Percentiles rank a stretch among this genome's conserved stretches.
Evolutionary conservation across 2,888 invertebrate genomes (phyloP).

Genomic region (Arrhopalites spinosus): DNA sequence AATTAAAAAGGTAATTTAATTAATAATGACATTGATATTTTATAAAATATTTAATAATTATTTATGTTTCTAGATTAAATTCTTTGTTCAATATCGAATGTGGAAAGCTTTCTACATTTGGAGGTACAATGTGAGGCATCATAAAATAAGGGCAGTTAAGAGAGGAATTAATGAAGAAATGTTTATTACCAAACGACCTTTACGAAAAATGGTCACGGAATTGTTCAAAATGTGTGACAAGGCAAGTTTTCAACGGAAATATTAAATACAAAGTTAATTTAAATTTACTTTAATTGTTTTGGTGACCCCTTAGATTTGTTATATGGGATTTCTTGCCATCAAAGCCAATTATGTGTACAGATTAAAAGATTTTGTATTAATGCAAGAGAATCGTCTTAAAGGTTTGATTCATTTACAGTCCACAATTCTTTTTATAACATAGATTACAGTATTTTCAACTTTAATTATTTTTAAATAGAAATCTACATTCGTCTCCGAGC

Average conservation of each 20-base stretch:
- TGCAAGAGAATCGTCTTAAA: slow-evolving; percentile 47
- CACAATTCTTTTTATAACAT: no score
- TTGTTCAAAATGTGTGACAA: slow-evolving; percentile 72
- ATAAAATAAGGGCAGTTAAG: slow-evolving; percentile 69
- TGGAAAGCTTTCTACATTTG: slow-evolving; percentile 78
- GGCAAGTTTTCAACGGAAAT: no score
- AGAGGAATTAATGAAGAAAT: slow-evolving; percentile 69
- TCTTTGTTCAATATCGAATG: slow-evolving; percentile 60
- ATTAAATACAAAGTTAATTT: background rate
- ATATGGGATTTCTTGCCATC: slow-evolving; percentile 49
- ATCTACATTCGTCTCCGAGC: slow-evolving; percentile 58
- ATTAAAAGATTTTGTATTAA: slow-evolving; percentile 45
- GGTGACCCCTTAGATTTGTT: slow-evolving; percentile 37
- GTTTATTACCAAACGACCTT: slow-evolving; percentile 73
- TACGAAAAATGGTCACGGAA: slow-evolving; percentile 73
- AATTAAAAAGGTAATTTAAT: slow-evolving; percentile 42
- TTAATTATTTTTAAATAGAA: slow-evolving; percentile 44
- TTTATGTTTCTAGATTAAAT: slow-evolving; percentile 58
- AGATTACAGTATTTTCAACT: no score
- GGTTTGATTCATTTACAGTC: no score
- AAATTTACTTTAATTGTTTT: background rate
- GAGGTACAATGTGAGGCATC: slow-evolving; percentile 73
- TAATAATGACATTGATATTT: background rate
- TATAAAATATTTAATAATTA: background rate
- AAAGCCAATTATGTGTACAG: slow-evolving; percentile 41